Conservation (phyloP, 2,113 vertebrate genomes). For the Gymnarchus niloticus region DNA sequence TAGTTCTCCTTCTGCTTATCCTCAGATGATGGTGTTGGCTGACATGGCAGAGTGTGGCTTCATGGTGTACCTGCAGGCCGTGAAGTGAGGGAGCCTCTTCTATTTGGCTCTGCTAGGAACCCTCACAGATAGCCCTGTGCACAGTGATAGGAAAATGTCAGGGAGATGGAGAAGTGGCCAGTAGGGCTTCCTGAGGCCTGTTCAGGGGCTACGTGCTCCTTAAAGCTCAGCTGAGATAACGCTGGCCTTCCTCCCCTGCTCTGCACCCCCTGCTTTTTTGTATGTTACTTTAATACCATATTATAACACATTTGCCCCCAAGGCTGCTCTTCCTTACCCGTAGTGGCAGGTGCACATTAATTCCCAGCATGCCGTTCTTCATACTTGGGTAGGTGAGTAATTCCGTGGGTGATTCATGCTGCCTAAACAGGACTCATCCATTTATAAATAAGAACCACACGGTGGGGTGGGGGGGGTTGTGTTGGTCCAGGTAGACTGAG, state of each 20-base stretch:
- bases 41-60: neutral
- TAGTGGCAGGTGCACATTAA: neutral
- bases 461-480: neutral
- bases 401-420: neutral
- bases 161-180: neutral
- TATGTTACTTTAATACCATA: neutral
- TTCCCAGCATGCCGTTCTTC: neutral
- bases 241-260: neutral
- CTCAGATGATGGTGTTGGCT: neutral
- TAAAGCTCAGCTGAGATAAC: neutral
- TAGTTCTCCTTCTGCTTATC: neutral
- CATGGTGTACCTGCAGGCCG: neutral
- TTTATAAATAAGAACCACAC: neutral
- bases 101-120: neutral
- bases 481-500: neutral
- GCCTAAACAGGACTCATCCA: neutral
- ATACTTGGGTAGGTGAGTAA: too few relatives aligned
- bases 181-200: neutral
- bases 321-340: neutral
- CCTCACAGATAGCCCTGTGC: neutral
- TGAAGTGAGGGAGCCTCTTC: neutral
- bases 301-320: neutral
- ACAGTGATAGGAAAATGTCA: slow-evolving; percentile 10
- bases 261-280: neutral
- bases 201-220: neutral